A percentile compares a stretch with the other conserved stretches of the same genome.
These are phyloP conservation scores for Leuciscus idus DNA, from an alignment of 2,113 vertebrate genomes.

Conservation along the genomic window DNA sequence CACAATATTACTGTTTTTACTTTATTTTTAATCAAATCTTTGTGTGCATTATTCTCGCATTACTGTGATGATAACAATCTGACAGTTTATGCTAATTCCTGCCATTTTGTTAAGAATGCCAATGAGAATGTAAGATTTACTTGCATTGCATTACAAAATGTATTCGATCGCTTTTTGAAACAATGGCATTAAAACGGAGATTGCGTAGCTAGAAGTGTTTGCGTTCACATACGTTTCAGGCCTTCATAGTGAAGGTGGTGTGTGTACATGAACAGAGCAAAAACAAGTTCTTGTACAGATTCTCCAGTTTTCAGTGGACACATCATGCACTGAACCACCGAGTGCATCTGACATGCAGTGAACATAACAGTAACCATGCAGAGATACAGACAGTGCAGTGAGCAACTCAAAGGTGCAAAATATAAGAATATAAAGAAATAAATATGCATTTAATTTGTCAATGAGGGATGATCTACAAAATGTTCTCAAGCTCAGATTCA, in stretches of 20 bases:
- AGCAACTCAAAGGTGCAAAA: background rate
- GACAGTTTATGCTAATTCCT: background rate
- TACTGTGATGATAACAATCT: background rate
- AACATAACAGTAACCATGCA: constrained; percentile 36
- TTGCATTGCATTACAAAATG: too few species aligned
- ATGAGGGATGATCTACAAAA: background rate
- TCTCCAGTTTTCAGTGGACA: background rate
- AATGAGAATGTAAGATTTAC: too few species aligned
- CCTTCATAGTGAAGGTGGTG: background rate
- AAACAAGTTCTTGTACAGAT: background rate
- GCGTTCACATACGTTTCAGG: background rate
- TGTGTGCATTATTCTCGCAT: background rate
- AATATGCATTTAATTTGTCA: background rate
- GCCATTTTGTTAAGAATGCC: background rate
- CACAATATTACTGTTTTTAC: background rate
- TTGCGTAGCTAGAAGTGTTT: background rate
- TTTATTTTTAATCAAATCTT: background rate
- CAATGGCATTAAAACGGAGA: background rate
- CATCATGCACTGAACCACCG: constrained; percentile 36
- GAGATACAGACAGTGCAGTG: background rate
- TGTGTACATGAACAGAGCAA: too few species aligned
- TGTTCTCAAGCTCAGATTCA: background rate
- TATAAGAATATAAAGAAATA: background rate
- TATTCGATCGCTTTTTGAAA: background rate
- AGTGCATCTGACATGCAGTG: constrained; percentile 18